Evolutionary conservation across 2,113 vertebrate species (phyloP).

Genomic region (Corythornis vintsioides): DNA sequence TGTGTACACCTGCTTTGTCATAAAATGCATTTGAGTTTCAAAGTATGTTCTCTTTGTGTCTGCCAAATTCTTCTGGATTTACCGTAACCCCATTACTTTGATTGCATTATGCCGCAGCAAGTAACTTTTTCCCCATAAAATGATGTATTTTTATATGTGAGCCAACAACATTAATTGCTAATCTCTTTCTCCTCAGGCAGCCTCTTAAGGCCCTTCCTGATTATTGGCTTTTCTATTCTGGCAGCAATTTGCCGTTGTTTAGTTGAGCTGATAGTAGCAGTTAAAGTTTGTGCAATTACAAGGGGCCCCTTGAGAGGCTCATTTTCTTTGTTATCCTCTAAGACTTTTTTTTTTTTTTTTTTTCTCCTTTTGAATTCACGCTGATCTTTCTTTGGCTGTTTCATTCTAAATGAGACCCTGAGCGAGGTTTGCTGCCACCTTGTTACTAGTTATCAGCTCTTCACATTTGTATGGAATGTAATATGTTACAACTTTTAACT

Average conservation of each 20-base stretch:
- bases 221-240: not conserved
- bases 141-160: not conserved
- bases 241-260: not conserved
- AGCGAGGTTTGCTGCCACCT: not conserved
- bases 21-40: not conserved
- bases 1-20: not conserved
- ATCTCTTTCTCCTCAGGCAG: not conserved
- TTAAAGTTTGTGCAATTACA: not conserved
- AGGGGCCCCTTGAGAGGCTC: not conserved
- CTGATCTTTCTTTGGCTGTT: not conserved
- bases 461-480: not conserved
- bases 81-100: not conserved
- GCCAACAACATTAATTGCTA: not conserved
- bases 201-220: not conserved
- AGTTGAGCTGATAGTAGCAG: not conserved
- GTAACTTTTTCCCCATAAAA: not conserved
- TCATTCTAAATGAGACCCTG: not conserved
- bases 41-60: not conserved
- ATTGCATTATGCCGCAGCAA: not conserved
- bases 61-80: not conserved
- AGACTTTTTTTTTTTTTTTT: not conserved
- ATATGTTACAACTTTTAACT: not conserved
- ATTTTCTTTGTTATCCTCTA: not conserved
- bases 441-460: not conserved
- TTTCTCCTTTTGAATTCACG: not conserved